phyloP scores from a whole-genome alignment of 2,113 vertebrate genomes.

The Melanocharis versteri region DNA sequence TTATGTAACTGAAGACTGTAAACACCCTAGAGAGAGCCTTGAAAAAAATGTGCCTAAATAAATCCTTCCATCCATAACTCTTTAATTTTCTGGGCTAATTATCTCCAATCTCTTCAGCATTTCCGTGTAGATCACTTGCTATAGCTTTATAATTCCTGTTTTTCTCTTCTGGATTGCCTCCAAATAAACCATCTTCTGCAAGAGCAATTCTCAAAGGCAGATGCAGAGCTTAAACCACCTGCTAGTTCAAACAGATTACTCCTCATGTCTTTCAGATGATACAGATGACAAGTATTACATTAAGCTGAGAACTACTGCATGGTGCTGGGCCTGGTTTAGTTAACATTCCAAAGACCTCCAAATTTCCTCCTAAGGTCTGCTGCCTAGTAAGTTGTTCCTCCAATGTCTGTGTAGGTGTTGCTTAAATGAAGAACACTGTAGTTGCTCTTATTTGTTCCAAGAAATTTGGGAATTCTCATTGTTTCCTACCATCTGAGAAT shows the following conservation, averaged over 20 bases:
- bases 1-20: neutral
- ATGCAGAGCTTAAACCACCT: neutral
- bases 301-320: neutral
- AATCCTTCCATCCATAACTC: neutral
- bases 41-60: neutral
- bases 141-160: neutral
- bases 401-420: neutral
- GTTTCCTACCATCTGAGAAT: neutral
- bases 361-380: neutral
- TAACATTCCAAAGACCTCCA: neutral
- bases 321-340: neutral
- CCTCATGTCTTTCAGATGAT: neutral
- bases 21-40: neutral
- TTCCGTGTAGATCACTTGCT: neutral
- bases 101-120: neutral
- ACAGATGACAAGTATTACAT: neutral
- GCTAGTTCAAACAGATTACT: neutral
- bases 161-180: neutral
- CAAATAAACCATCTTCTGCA: neutral
- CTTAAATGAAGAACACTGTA: neutral
- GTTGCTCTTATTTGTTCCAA: neutral
- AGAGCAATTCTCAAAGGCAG: slow-evolving; percentile 5
- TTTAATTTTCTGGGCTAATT: neutral
- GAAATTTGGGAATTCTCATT: neutral
- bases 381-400: neutral